These are phyloP conservation scores for Neoitamus cyanurus DNA, from an alignment of 2,888 invertebrate genomes.

Conservation along the genomic window DNA sequence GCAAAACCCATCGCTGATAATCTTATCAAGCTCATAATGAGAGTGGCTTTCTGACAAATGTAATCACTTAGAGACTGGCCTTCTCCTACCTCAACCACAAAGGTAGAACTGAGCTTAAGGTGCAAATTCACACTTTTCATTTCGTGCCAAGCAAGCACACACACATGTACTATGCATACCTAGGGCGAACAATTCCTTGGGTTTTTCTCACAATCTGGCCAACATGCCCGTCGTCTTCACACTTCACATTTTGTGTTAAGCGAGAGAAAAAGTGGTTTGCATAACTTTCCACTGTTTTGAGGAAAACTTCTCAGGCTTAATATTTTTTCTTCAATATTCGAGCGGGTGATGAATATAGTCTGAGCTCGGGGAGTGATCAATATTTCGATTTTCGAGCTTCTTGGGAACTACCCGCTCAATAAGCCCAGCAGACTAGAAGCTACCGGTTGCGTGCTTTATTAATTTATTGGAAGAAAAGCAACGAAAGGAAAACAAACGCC, in stretches of 20 bases:
- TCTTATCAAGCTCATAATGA: constrained; percentile 36
- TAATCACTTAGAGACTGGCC: constrained; percentile 1
- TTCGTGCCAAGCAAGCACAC: neutral
- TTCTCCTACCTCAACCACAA: neutral
- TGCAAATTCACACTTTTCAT: constrained; percentile 22
- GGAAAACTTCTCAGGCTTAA: constrained; percentile 19
- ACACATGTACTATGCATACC: neutral
- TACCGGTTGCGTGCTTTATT: neutral
- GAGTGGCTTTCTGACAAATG: constrained; percentile 28
- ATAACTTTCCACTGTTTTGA: constrained; percentile 22
- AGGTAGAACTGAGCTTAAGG: constrained; percentile 6
- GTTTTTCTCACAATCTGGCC: constrained; percentile 21
- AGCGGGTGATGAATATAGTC: neutral
- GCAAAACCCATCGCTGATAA: constrained; percentile 17
- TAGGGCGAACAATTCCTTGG: constrained; percentile 16
- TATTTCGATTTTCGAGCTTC: constrained; percentile 27
- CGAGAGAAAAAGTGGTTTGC: constrained; percentile 31
- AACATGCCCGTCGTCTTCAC: neutral
- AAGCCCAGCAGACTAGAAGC: neutral
- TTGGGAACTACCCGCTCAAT: neutral
- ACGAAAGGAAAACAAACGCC: neutral
- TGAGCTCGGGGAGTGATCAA: neutral
- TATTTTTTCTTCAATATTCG: neutral
- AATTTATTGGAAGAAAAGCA: neutral
- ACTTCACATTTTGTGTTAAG: constrained; percentile 8